Base-by-base conservation (phyloP, 2,113 vertebrate species). In the Muntiacus reevesi region DNA sequence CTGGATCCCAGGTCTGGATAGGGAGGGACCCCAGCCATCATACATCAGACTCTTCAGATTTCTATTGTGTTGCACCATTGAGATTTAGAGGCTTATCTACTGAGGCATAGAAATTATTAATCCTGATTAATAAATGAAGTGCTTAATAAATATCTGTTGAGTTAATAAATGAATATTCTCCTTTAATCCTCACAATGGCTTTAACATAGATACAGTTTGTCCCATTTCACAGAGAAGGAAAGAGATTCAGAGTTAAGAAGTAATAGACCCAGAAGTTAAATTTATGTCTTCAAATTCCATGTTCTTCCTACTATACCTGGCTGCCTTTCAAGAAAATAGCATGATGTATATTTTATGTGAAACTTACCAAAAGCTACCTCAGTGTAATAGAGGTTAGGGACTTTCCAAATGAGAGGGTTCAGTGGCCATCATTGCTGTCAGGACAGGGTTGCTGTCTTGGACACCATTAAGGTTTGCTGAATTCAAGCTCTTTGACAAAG, bases 301-400 rank as follows among this genome's bases (percentile, higher is more conserved):
- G 23, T 5, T 95, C 21, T 78, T 94, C 81, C 67, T 62, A 83
- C 52, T 62, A 19, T 57, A 84, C 30, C 45, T 95, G 64, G 94
- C 92, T 92, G 76, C 64, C 74, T 95, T 95, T 96, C 59, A 62
- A 86, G 55, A 95, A 96, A 64, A 67, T 36, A 81, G 62, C 60
- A 57, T 82, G 60, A 86, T 95, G 40, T 79, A 89, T 94, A 93
- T 89, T 94, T 97, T 88, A 95, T 95, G 45, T 96, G 91, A 91
- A 87, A 93, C 93, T 95, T 94, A 94, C 33, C 50, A 81, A 94
- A 95, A 94, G 52, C 3, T 40, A 52, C 62, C 81, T 96, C 50
- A 52, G 60, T 89, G 45, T 88, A 93, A 89, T 28, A 87, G 94
- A 85, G 85, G 88, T 88, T 87, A 89, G 15, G 50, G 30, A 57